Evolutionary conservation across 2,113 vertebrate genomes (phyloP).

Genomic region (Scortum barcoo): DNA sequence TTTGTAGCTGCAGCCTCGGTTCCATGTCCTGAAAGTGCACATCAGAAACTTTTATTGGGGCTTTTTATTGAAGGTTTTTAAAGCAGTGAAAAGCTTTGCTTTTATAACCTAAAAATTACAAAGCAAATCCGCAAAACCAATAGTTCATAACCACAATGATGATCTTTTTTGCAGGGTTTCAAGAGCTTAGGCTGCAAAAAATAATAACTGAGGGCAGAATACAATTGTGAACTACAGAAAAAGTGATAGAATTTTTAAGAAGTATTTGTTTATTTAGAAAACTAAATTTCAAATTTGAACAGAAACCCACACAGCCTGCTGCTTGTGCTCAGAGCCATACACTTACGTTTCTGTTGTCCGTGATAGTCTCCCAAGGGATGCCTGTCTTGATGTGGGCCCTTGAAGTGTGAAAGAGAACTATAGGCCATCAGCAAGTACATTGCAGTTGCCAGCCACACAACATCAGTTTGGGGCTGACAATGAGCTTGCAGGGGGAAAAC

Average conservation of each 20-base stretch:
- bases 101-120: conserved; percentile 8
- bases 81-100: conserved; percentile 7
- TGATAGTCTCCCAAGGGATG: conserved; percentile 24
- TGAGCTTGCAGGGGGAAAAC: conserved; percentile 18
- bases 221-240: not conserved
- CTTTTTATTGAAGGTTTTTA: not conserved
- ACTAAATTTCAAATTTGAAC: conserved; percentile 7
- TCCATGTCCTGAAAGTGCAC: not conserved
- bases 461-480: conserved; percentile 51
- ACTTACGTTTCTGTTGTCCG: conserved; percentile 14
- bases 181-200: conserved; percentile 3
- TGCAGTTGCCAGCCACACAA: conserved; percentile 40
- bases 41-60: not conserved
- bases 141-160: not conserved
- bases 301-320: not conserved
- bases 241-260: not conserved
- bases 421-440: conserved; percentile 38
- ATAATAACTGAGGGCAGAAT: not conserved
- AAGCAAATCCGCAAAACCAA: not conserved
- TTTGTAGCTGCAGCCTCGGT: not conserved
- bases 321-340: conserved; percentile 19
- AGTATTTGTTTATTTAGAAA: not conserved
- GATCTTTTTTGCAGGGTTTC: not conserved
- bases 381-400: conserved; percentile 47
- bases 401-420: conserved; percentile 52